Percentiles rank a stretch among this genome's conserved stretches.
phyloP scores from a whole-genome alignment of 2,888 invertebrate genomes.

The Drosophila peninsularis region DNA sequence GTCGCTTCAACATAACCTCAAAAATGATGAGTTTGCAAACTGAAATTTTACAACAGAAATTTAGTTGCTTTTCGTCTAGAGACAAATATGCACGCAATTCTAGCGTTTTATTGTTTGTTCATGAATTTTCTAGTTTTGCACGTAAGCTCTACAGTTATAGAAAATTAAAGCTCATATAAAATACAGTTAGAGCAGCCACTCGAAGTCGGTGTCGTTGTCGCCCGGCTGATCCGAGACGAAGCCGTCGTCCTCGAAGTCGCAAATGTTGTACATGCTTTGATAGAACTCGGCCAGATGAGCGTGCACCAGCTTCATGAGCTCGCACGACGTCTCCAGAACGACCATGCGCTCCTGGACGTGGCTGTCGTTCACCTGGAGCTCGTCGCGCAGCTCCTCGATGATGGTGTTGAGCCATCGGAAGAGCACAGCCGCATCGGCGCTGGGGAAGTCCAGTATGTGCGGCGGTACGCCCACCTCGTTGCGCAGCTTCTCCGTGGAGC shows the following conservation, averaged over 20 bases:
- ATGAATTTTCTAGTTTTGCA: too few relatives aligned
- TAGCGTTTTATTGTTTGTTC: too few relatives aligned
- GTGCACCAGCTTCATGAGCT: slow-evolving; percentile 50
- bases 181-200: slow-evolving; percentile 20
- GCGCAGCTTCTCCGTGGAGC: slow-evolving; percentile 40
- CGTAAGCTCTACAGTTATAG: too few relatives aligned
- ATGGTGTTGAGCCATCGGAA: slow-evolving; percentile 64
- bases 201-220: slow-evolving; percentile 24
- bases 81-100: too few relatives aligned
- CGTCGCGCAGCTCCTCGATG: slow-evolving; percentile 43
- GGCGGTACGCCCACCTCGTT: slow-evolving; percentile 45
- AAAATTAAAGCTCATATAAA: too few relatives aligned
- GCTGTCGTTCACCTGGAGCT: slow-evolving; percentile 33
- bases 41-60: too few relatives aligned
- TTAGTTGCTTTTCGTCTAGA: too few relatives aligned
- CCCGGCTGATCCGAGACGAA: slow-evolving; percentile 16
- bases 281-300: slow-evolving; percentile 27
- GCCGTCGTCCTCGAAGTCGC: slow-evolving; percentile 9
- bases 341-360: slow-evolving; percentile 46
- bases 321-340: slow-evolving; percentile 48
- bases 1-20: too few relatives aligned
- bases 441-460: slow-evolving; percentile 31
- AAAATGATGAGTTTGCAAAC: too few relatives aligned
- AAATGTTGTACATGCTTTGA: not conserved
- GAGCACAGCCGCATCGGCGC: slow-evolving; percentile 43